Evolutionary conservation across 2,888 invertebrate species (phyloP).

Genomic region (Hirtodrosophila confusa): DNA sequence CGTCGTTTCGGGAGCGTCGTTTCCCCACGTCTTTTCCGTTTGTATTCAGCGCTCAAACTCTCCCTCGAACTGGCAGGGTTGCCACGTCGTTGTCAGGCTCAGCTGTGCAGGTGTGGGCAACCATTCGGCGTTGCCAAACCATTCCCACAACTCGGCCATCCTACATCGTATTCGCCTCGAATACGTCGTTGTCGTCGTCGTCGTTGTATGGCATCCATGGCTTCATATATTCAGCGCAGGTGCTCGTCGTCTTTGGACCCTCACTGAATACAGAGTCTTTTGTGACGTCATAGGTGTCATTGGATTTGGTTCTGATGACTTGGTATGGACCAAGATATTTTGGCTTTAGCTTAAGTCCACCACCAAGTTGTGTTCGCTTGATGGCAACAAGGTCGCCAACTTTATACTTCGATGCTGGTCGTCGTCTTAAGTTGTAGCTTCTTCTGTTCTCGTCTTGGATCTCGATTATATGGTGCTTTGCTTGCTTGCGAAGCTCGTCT

Average conservation of each 20-base stretch:
- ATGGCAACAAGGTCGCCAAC: constrained; percentile 5
- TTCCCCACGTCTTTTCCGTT: too few relatives aligned
- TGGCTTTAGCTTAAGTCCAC: constrained; percentile 5
- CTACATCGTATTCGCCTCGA: constrained; percentile 9
- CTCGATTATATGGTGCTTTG: constrained; percentile 44
- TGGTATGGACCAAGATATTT: background rate
- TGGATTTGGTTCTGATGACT: background rate
- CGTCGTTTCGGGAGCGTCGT: too few relatives aligned
- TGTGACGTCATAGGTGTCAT: background rate
- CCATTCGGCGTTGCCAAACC: too few relatives aligned
- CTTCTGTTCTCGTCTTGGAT: constrained; percentile 24
- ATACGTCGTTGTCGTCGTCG: constrained; percentile 8
- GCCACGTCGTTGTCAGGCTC: too few relatives aligned
- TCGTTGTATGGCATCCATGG: constrained; percentile 4
- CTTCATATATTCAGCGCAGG: background rate
- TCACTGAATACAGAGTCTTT: background rate
- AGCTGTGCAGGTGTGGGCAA: too few relatives aligned
- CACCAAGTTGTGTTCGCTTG: background rate
- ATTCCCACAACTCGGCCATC: constrained; percentile 11
- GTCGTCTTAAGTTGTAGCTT: constrained; percentile 7
- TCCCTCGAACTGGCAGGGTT: too few relatives aligned
- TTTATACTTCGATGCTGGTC: constrained; percentile 3
- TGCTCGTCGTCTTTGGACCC: background rate
- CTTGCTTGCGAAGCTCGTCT: constrained; percentile 15
- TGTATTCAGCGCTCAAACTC: too few relatives aligned